Conservation (phyloP, 2,113 vertebrate species). For the Colossoma macropomum region DNA sequence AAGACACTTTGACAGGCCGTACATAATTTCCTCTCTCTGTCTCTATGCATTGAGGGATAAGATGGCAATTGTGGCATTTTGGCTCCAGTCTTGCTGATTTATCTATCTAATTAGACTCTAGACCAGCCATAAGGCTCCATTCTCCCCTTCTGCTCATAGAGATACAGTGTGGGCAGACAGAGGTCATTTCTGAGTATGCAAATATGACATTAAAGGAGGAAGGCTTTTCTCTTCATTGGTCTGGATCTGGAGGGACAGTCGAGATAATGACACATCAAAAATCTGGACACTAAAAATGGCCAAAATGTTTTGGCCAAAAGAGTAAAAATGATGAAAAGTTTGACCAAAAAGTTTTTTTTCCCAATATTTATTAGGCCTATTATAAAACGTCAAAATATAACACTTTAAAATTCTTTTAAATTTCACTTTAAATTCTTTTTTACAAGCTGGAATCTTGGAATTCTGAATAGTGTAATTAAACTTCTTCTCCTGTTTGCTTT, state of each 20-base stretch:
- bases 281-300: background rate
- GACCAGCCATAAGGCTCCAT: conserved; percentile 53
- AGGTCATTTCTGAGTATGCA: conserved; percentile 75
- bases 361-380: background rate
- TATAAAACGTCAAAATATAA: no score
- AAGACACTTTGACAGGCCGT: background rate
- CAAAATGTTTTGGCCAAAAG: no score
- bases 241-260: conserved; percentile 65
- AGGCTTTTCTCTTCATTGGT: conserved; percentile 66
- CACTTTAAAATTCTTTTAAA: no score
- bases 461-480: no score
- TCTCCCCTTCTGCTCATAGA: conserved; percentile 56
- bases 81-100: conserved; percentile 68
- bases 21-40: conserved; percentile 16
- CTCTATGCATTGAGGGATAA: conserved; percentile 56
- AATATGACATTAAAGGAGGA: conserved; percentile 80
- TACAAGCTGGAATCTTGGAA: no score
- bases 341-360: background rate
- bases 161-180: conserved; percentile 67
- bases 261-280: background rate
- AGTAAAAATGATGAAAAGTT: no score
- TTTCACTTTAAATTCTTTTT: no score
- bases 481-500: no score
- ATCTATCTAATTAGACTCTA: conserved; percentile 71
- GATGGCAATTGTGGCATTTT: conserved; percentile 73